Evolutionary conservation across 2,888 invertebrate genomes (phyloP).

Genomic region (Cosmia trapezina): DNA sequence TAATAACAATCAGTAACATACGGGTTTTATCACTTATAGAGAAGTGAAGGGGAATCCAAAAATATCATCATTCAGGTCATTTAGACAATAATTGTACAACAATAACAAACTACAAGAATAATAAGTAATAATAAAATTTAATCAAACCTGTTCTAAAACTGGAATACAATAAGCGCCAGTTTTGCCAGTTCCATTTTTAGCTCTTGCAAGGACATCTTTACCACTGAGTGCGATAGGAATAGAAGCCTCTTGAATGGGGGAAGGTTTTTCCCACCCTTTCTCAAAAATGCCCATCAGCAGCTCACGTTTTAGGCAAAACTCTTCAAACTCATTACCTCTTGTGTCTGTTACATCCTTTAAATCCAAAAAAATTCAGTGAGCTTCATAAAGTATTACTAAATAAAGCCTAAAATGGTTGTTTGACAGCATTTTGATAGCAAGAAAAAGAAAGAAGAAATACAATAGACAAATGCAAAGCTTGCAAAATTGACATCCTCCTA

Average conservation of each 20-base stretch:
- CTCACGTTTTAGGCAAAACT: conserved; percentile 99
- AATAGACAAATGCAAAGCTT: neutral
- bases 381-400: neutral
- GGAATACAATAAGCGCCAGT: conserved; percentile 99
- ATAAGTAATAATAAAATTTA: conserved; percentile 32
- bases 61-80: conserved; percentile 79
- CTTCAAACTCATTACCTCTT: conserved; percentile 99
- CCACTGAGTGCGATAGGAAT: conserved; percentile 99
- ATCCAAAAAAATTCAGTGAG: conserved; percentile 36
- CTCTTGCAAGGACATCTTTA: conserved; percentile 99
- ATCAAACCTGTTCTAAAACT: conserved; percentile 95
- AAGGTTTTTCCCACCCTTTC: conserved; percentile 99
- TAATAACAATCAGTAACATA: conserved; percentile 58
- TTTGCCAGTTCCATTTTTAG: conserved; percentile 99
- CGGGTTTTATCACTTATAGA: conserved; percentile 84
- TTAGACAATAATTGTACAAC: conserved; percentile 9
- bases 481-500: neutral
- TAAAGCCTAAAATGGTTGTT: neutral
- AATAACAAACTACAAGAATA: conserved; percentile 22
- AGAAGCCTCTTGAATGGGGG: conserved; percentile 99
- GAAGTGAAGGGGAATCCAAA: conserved; percentile 90
- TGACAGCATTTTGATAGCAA: neutral
- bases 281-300: conserved; percentile 99
- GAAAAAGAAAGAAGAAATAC: neutral
- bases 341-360: conserved; percentile 99